phyloP scores from a whole-genome alignment of 2,888 invertebrate genomes.

The Drosophila eohydei region DNA sequence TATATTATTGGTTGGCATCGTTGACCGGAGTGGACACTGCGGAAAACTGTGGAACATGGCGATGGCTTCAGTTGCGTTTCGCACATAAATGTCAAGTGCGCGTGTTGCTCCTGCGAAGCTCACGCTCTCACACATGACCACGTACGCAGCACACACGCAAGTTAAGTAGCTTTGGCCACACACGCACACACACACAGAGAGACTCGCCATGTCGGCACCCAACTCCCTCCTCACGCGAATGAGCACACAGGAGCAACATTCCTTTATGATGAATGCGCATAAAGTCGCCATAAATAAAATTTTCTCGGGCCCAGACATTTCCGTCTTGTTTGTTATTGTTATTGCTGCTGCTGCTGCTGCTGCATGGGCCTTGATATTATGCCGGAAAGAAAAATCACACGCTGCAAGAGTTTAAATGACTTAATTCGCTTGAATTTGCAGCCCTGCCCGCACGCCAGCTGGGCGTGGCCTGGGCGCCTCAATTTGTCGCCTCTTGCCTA shows the following conservation, averaged over 20 bases:
- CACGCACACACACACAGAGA: constrained; percentile 14
- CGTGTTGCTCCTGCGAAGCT: constrained; percentile 66
- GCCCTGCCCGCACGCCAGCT: background rate
- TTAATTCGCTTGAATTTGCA: constrained; percentile 67
- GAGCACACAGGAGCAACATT: constrained; percentile 31
- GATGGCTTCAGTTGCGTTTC: constrained; percentile 59
- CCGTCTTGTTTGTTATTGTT: constrained; percentile 43
- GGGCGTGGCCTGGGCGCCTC: constrained; percentile 27
- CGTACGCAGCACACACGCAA: constrained; percentile 49
- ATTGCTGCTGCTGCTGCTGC: constrained; percentile 25
- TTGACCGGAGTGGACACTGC: constrained; percentile 9
- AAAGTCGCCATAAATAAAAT: constrained; percentile 74
- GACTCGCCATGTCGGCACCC: background rate
- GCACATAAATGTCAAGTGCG: constrained; percentile 77
- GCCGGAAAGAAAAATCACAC: constrained; percentile 74
- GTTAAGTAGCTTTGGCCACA: constrained; percentile 30
- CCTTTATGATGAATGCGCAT: constrained; percentile 73
- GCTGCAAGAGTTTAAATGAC: constrained; percentile 77
- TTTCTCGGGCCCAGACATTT: constrained; percentile 54
- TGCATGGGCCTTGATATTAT: constrained; percentile 57
- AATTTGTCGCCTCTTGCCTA: constrained; percentile 40
- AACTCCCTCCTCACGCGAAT: background rate
- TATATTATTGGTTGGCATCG: constrained; percentile 16
- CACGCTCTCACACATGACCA: constrained; percentile 50
- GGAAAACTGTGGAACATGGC: constrained; percentile 5